These are phyloP conservation scores for Caerostris extrusa DNA, from an alignment of 1,140 invertebrate species.

Conservation along the genomic window DNA sequence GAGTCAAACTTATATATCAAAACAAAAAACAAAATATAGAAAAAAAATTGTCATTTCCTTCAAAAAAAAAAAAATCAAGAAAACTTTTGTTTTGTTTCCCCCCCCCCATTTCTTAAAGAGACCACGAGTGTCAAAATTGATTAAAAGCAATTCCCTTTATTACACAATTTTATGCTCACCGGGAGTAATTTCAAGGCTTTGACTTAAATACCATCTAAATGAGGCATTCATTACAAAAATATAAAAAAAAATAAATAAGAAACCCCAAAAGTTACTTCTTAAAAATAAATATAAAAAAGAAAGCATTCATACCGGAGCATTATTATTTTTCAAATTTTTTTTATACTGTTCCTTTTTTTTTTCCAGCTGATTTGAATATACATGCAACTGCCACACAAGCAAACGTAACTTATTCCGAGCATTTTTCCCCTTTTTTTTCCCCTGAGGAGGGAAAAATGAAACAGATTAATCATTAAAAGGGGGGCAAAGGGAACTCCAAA, in stretches of 20 bases:
- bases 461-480: constrained; percentile 73
- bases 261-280: not conserved
- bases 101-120: not conserved
- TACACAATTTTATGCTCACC: not conserved
- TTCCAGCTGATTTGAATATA: constrained; percentile 18
- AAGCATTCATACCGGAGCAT: not conserved
- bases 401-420: constrained; percentile 19
- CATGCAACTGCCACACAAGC: not conserved
- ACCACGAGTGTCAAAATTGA: not conserved
- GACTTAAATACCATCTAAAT: constrained; percentile 11
- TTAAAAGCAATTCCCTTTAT: constrained; percentile 3
- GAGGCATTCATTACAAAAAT: constrained; percentile 3
- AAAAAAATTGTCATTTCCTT: no score
- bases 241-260: not conserved
- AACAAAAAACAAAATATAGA: no score
- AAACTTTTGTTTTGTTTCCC: no score
- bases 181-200: not conserved
- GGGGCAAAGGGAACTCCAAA: constrained; percentile 38
- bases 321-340: not conserved
- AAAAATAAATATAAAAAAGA: not conserved
- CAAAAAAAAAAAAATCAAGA: no score
- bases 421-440: not conserved
- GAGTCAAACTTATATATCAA: no score
- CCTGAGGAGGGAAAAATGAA: constrained; percentile 45
- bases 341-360: constrained; percentile 3